These are phyloP conservation scores for Euzophera pinguis DNA, from an alignment of 2,888 invertebrate species.

Conservation along the genomic window DNA sequence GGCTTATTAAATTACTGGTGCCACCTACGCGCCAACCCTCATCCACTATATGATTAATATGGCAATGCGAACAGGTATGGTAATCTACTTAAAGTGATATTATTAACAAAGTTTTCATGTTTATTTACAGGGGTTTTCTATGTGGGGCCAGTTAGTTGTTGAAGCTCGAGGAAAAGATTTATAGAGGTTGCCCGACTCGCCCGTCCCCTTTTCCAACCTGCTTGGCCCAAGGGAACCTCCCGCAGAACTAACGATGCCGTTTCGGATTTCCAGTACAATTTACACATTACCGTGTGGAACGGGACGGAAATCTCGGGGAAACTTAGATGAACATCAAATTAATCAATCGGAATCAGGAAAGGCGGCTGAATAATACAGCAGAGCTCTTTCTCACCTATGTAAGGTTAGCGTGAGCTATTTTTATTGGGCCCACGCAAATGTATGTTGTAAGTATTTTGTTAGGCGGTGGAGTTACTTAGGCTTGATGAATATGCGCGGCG, in stretches of 20 bases:
- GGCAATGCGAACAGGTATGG: slow-evolving; percentile 37
- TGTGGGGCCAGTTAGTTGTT: slow-evolving; percentile 68
- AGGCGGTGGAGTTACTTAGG: not conserved
- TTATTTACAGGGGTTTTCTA: slow-evolving; percentile 49
- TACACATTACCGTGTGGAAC: slow-evolving; percentile 52
- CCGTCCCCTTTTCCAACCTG: slow-evolving; percentile 56
- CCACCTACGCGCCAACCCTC: slow-evolving; percentile 11
- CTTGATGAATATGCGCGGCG: not conserved
- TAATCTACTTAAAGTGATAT: slow-evolving; percentile 65
- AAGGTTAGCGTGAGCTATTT: slow-evolving; percentile 19
- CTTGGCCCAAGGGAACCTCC: slow-evolving; percentile 64
- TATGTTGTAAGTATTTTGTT: not conserved
- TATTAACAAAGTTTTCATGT: slow-evolving; percentile 64
- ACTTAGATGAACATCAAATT: slow-evolving; percentile 59
- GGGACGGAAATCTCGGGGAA: slow-evolving; percentile 55
- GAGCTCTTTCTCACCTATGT: slow-evolving; percentile 36
- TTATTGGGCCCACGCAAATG: slow-evolving; percentile 13
- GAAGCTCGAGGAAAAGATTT: slow-evolving; percentile 69
- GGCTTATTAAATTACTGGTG: slow-evolving; percentile 16
- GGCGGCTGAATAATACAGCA: slow-evolving; percentile 45
- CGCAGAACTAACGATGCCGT: slow-evolving; percentile 72
- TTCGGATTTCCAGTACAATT: slow-evolving; percentile 74
- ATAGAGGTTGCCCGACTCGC: slow-evolving; percentile 67
- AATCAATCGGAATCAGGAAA: slow-evolving; percentile 49
- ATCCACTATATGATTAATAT: slow-evolving; percentile 14